phyloP scores from a whole-genome alignment of 2,888 invertebrate genomes.

The Salpingus planirostris region DNA sequence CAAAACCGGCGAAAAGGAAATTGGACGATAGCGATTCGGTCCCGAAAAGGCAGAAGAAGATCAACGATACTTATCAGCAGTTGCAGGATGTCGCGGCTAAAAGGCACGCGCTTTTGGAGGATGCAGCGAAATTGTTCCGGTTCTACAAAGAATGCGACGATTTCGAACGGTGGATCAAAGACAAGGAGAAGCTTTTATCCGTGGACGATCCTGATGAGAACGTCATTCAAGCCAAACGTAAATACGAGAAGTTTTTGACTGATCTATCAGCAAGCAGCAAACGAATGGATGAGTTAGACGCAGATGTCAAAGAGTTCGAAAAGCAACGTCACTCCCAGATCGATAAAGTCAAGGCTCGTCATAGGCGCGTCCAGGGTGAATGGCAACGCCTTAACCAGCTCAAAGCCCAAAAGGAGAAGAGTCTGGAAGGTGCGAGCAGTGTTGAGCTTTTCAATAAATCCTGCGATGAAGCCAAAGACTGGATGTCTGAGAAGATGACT shows the following conservation, averaged over 20 bases:
- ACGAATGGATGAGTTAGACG: conserved; percentile 81
- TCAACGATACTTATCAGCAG: conserved; percentile 74
- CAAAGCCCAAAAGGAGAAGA: conserved; percentile 84
- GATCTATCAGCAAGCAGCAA: conserved; percentile 91
- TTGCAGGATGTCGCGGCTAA: conserved; percentile 71
- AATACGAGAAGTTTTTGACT: conserved; percentile 94
- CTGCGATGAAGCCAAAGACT: conserved; percentile 93
- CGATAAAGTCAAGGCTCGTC: conserved; percentile 65
- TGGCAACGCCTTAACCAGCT: conserved; percentile 83
- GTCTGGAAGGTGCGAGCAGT: conserved; percentile 66
- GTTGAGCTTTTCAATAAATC: conserved; percentile 93
- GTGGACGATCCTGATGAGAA: conserved; percentile 78
- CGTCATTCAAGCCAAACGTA: conserved; percentile 86
- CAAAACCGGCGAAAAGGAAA: conserved; percentile 38
- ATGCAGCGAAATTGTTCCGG: conserved; percentile 83
- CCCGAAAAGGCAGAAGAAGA: conserved; percentile 67
- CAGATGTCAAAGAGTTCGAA: conserved; percentile 77
- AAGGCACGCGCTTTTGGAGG: conserved; percentile 77
- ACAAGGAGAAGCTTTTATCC: conserved; percentile 81
- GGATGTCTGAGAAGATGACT: conserved; percentile 95
- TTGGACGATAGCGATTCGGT: conserved; percentile 63
- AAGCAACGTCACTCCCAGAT: conserved; percentile 78
- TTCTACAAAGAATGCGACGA: conserved; percentile 97
- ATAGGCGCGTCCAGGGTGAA: conserved; percentile 76
- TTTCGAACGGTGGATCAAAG: conserved; percentile 95